A percentile compares a stretch with the other conserved stretches of the same genome.
phyloP scores from a whole-genome alignment of 1,140 invertebrate genomes.

The Trichonephila clavata region DNA sequence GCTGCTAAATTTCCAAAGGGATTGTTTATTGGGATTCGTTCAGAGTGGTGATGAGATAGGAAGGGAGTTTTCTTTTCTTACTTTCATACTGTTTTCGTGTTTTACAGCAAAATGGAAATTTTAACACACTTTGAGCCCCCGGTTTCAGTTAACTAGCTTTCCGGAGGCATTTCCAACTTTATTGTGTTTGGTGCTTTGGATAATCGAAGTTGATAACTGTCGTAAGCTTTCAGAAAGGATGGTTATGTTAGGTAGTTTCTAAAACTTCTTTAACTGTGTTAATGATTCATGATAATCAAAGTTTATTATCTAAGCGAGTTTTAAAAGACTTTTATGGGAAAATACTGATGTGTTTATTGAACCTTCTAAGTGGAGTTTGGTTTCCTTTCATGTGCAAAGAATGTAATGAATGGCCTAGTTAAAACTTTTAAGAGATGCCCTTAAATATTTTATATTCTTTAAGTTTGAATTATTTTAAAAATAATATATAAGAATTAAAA shows the following conservation, averaged over 20 bases:
- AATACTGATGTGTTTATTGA: background rate
- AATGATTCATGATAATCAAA: background rate
- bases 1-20: conserved; percentile 18
- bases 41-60: background rate
- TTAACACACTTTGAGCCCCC: background rate
- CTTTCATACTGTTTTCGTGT: background rate
- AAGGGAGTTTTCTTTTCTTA: background rate
- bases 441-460: too few species aligned
- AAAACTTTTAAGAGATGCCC: too few species aligned
- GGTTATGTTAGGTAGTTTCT: background rate
- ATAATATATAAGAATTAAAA: too few species aligned
- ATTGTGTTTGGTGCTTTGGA: background rate
- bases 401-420: too few species aligned
- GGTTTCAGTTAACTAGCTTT: background rate
- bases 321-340: too few species aligned
- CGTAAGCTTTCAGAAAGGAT: background rate
- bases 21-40: conserved; percentile 2
- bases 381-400: background rate
- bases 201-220: background rate
- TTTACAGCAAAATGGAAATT: background rate
- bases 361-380: background rate
- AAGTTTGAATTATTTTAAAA: too few species aligned
- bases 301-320: background rate
- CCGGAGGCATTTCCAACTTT: background rate
- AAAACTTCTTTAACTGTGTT: background rate